Conservation (phyloP, 1,140 invertebrate genomes). For the Hycleus cichorii region DNA sequence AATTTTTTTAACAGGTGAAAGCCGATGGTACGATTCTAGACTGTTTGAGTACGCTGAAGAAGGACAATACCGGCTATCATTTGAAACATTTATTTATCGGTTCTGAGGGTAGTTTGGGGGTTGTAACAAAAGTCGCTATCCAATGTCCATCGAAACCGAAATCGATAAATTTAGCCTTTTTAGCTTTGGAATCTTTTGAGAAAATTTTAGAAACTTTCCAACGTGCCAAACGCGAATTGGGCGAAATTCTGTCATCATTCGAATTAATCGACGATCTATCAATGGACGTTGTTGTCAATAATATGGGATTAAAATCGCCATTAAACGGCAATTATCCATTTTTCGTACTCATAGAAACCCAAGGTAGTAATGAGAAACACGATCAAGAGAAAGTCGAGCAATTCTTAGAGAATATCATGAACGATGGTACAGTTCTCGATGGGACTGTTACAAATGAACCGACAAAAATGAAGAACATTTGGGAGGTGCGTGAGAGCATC, state of each 20-base stretch:
- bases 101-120: constrained; percentile 91
- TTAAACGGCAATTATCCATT: constrained; percentile 61
- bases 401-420: constrained; percentile 71
- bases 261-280: constrained; percentile 82
- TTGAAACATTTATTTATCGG: constrained; percentile 96
- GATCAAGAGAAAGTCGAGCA: constrained; percentile 79
- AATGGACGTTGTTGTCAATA: constrained; percentile 51
- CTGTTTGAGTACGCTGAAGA: constrained; percentile 77
- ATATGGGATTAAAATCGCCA: constrained; percentile 59
- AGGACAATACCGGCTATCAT: constrained; percentile 97
- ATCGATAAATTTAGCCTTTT: constrained; percentile 74
- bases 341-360: constrained; percentile 87
- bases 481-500: constrained; percentile 79
- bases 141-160: constrained; percentile 78
- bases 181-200: constrained; percentile 71
- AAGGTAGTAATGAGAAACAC: constrained; percentile 72
- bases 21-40: constrained; percentile 84
- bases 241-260: constrained; percentile 88
- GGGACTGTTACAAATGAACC: constrained; percentile 77
- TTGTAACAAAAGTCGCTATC: constrained; percentile 89
- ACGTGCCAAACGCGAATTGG: constrained; percentile 64
- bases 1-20: constrained; percentile 57
- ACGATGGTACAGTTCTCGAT: constrained; percentile 63
- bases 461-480: constrained; percentile 70
- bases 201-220: constrained; percentile 68